Evolutionary conservation across 64 coral and sea anemone genomes (phyloP).

Genomic region (Pocillopora verrucosa): DNA sequence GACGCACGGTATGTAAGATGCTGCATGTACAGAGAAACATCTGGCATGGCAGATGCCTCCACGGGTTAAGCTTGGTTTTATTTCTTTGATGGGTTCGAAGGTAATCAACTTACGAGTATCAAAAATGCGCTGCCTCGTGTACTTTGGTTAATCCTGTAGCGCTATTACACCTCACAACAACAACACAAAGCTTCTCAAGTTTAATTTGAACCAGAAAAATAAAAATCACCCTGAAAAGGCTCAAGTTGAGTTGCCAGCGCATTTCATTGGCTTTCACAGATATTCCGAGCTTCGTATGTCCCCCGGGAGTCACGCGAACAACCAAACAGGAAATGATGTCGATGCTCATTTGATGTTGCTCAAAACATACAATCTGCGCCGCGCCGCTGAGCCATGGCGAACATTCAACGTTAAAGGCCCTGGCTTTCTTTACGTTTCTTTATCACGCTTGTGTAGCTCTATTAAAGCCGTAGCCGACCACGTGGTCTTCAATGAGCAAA

Average conservation of each 20-base stretch:
- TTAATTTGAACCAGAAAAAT: conserved; percentile 30
- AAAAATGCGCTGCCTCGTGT: not conserved
- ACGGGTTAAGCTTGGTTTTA: too few species aligned
- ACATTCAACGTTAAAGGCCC: not conserved
- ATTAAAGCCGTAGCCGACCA: not conserved
- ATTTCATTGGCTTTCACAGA: conserved; percentile 42
- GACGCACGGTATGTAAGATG: too few species aligned
- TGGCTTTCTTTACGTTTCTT: not conserved
- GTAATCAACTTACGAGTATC: not conserved
- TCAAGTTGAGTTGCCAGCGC: not conserved
- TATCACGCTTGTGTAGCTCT: not conserved
- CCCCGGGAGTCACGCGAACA: conserved; percentile 53
- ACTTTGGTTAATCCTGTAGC: conserved; percentile 10
- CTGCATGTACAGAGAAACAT: not conserved
- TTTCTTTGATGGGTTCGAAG: too few species aligned
- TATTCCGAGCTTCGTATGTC: not conserved
- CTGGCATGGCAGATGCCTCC: not conserved
- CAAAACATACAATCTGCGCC: conserved; percentile 19
- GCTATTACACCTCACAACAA: conserved; percentile 4
- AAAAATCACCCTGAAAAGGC: conserved; percentile 1
- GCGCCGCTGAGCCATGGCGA: conserved; percentile 31
- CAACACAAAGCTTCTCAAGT: conserved; percentile 9
- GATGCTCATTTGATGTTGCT: conserved; percentile 31
- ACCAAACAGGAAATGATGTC: conserved; percentile 47
- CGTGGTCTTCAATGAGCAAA: conserved; percentile 27